phyloP scores from a whole-genome alignment of 2,888 invertebrate genomes.

The Athalia cordata region DNA sequence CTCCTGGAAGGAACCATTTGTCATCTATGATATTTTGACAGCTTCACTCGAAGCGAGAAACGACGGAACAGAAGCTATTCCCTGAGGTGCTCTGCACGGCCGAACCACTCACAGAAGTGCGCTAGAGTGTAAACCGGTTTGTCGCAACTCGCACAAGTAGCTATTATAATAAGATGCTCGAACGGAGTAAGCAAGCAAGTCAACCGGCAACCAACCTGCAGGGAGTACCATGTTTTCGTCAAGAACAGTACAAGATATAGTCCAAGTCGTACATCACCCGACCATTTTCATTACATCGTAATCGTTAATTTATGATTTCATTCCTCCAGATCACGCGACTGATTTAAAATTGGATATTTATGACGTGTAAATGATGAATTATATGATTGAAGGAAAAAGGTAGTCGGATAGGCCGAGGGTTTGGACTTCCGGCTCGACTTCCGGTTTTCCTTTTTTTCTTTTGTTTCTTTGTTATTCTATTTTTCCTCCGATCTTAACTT shows the following conservation, averaged over 20 bases:
- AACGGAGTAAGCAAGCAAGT: constrained; percentile 42
- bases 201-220: constrained; percentile 38
- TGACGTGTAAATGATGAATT: background rate
- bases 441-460: background rate
- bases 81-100: background rate
- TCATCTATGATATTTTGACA: no score
- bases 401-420: background rate
- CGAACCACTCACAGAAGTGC: constrained; percentile 24
- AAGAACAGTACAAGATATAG: constrained; percentile 50
- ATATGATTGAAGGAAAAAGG: background rate
- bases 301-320: no score
- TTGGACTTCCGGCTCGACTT: background rate
- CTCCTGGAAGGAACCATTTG: no score
- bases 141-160: constrained; percentile 30
- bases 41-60: background rate
- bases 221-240: constrained; percentile 53
- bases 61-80: constrained; percentile 25
- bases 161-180: constrained; percentile 11
- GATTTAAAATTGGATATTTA: no score
- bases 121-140: constrained; percentile 41
- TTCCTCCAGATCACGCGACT: no score
- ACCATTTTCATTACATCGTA: background rate
- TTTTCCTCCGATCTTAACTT: background rate
- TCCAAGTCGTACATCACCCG: background rate
- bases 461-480: background rate